Percentiles rank a stretch among this genome's conserved stretches.
These are phyloP conservation scores for Coremacera marginata DNA, from an alignment of 2,888 invertebrate species.

Conservation along the genomic window DNA sequence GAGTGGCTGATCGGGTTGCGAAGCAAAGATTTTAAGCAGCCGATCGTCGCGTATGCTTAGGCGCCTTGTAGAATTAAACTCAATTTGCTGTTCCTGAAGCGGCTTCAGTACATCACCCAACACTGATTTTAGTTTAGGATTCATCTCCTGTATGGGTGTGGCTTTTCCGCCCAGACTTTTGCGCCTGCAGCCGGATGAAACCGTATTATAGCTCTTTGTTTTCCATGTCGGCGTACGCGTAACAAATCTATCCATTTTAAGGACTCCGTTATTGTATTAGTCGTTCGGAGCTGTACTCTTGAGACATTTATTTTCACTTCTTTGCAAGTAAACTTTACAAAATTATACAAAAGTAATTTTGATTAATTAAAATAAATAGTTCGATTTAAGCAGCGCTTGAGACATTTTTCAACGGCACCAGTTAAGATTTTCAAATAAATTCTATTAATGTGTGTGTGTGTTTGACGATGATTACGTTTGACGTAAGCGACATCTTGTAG, in stretches of 20 bases:
- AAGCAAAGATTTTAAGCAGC: slow-evolving; percentile 48
- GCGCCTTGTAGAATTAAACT: slow-evolving; percentile 36
- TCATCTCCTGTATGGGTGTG: neutral
- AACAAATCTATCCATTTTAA: slow-evolving; percentile 59
- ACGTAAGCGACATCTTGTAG: neutral
- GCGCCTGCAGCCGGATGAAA: slow-evolving; percentile 34
- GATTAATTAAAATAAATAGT: neutral
- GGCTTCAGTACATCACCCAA: slow-evolving; percentile 5
- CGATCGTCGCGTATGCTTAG: slow-evolving; percentile 52
- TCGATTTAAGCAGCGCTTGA: neutral
- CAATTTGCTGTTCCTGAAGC: slow-evolving; percentile 38
- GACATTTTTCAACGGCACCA: slow-evolving; percentile 8
- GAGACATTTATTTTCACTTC: neutral
- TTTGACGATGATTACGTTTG: neutral
- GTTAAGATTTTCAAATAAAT: slow-evolving; percentile 22
- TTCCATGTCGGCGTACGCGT: slow-evolving; percentile 58
- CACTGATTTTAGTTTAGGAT: neutral
- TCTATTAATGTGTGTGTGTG: neutral
- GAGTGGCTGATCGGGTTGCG: slow-evolving; percentile 51
- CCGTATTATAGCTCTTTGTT: slow-evolving; percentile 52
- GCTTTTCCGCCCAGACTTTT: slow-evolving; percentile 18
- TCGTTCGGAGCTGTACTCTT: neutral
- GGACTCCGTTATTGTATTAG: neutral
- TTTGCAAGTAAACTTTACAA: neutral
- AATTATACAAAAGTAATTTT: neutral